Percentiles rank a stretch among this genome's conserved stretches.
These are phyloP conservation scores for Lamprotornis superbus DNA, from an alignment of 2,113 vertebrate genomes.

Conservation along the genomic window DNA sequence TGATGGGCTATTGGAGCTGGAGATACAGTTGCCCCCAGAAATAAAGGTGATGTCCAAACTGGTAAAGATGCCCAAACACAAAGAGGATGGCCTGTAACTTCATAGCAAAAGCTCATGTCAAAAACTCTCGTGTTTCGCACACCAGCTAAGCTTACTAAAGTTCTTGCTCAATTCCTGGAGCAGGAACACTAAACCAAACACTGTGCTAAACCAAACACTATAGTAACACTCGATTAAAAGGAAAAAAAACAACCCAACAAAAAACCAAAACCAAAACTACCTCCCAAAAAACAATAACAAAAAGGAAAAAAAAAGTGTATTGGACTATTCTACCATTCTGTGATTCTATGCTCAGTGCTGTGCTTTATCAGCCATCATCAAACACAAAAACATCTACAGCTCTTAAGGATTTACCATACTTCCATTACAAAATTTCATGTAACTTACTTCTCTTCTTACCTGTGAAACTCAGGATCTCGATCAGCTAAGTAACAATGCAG, in stretches of 20 bases:
- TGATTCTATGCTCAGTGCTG: neutral
- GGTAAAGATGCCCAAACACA: neutral
- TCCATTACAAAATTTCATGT: neutral
- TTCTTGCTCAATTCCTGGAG: neutral
- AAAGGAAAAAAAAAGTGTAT: neutral
- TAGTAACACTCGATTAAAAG: neutral
- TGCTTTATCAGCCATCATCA: neutral
- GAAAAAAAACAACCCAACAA: neutral
- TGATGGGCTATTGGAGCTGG: neutral
- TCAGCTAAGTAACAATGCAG: neutral
- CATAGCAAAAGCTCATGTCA: neutral
- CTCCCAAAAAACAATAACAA: fast-evolving
- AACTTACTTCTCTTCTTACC: neutral
- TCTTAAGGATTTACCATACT: neutral
- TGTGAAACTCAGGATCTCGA: neutral
- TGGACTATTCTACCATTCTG: neutral
- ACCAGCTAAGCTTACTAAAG: neutral
- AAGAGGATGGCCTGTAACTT: neutral
- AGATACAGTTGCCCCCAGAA: neutral
- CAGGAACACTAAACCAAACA: neutral
- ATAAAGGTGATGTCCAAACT: neutral
- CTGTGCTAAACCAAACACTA: neutral
- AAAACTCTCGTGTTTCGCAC: fast-evolving
- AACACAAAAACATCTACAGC: neutral
- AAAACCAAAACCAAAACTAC: neutral